Base-by-base conservation (phyloP, 2,888 invertebrate species). In the Dendrolimus houi region DNA sequence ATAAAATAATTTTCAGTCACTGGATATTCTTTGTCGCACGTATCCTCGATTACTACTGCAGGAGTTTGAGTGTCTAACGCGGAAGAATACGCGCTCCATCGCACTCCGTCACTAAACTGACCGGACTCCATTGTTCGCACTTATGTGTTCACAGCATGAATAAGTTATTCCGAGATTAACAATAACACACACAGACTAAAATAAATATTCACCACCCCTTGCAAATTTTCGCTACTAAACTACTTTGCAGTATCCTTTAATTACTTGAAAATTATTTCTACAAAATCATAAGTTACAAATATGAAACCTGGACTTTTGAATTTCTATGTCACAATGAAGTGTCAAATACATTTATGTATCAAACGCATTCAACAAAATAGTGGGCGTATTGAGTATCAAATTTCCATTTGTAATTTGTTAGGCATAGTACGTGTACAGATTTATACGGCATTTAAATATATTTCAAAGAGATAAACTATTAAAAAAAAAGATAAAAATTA, bases 361-460 rank as follows among this genome's bases (percentile, higher is more conserved):
- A 67, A 72, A 75, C 67, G 68, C 70, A 68, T 68, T 69, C 64
- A 61, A 68, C 65, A 62, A 66, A 47, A 62, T 64, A 74, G 81
- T 83, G 87, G 87, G 87, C 84, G 86, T 83, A 70, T 69, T 61
- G 64, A 62, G 71, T 77, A 77, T 87, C 75, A 62, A 72, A 78
- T 87, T 85, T 75, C 87, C 77, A 73, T 75, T 70, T 70, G 72
- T 72, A 68, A 75, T 81, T 73, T 72, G 71, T 66, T 75, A 64
- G 64, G 59, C 66, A 62, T 60, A 59, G 63, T 62, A 66, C 58
- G 61, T 55, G 53, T 17, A 62, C 55, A 59, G 47, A 47, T 56
- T 56, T 29, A 55, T 54, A 29, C 55, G 52, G 54, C 54, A 57
- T 57, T 54, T 58, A 58, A 55, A 55, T 17, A 47, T 55, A 14